Evolutionary conservation across 1,140 invertebrate genomes (phyloP).

Genomic region (Artemia franciscana): DNA sequence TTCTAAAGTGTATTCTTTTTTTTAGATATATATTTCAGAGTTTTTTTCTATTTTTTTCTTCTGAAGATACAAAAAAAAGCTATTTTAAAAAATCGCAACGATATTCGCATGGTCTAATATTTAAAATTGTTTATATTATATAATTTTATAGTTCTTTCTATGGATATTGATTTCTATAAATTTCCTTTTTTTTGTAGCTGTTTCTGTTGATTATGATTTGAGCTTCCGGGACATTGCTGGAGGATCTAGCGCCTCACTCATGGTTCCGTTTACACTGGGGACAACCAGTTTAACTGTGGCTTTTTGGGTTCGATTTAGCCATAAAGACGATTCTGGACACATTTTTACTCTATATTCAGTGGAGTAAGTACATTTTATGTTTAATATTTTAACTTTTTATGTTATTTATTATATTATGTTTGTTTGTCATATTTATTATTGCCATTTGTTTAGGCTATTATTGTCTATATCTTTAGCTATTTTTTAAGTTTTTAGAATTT

Average conservation of each 20-base stretch:
- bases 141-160: too few species aligned
- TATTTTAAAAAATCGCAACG: not conserved
- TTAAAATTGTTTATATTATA: too few species aligned
- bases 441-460: too few species aligned
- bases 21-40: too few species aligned
- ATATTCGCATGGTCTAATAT: too few species aligned
- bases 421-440: too few species aligned
- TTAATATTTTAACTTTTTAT: too few species aligned
- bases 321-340: constrained; percentile 63
- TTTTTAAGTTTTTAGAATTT: too few species aligned
- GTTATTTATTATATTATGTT: too few species aligned
- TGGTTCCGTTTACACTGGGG: constrained; percentile 63
- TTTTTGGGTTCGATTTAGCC: constrained; percentile 87
- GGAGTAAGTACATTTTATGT: constrained; percentile 34
- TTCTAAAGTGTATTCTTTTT: too few species aligned
- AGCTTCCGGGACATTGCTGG: constrained; percentile 66
- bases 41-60: too few species aligned
- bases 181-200: constrained; percentile 32
- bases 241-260: constrained; percentile 62
- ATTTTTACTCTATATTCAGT: constrained; percentile 83
- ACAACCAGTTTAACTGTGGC: constrained; percentile 58
- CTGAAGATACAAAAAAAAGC: constrained; percentile 4
- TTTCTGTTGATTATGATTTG: constrained; percentile 84
- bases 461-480: too few species aligned
- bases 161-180: not conserved